Evolutionary conservation across 2,113 vertebrate genomes (phyloP).

Genomic region (Takifugu flavidus): DNA sequence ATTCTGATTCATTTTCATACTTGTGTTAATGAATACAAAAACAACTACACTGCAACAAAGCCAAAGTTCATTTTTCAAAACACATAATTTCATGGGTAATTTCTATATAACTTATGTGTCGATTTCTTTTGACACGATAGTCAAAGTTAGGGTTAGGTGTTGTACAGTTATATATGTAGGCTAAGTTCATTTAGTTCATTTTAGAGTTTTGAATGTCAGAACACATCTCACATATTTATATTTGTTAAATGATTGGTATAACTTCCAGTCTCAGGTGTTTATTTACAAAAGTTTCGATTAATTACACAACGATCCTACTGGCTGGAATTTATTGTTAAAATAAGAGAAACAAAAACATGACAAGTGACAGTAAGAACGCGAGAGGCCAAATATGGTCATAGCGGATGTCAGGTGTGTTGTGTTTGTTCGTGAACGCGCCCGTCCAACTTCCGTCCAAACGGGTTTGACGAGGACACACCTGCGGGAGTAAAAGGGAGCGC

Average conservation of each 20-base stretch:
- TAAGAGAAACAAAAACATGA: background rate
- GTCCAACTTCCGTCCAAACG: slow-evolving; percentile 46
- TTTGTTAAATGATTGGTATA: background rate
- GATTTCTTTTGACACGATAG: no score
- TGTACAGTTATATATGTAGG: no score
- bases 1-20: no score
- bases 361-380: background rate
- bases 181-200: no score
- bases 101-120: no score
- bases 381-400: slow-evolving; percentile 62
- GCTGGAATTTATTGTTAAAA: background rate
- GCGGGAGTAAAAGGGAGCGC: slow-evolving; percentile 16
- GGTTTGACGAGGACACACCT: slow-evolving; percentile 70
- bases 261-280: no score
- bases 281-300: background rate
- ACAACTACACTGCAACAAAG: no score
- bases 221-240: background rate
- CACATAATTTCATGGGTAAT: no score
- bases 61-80: no score
- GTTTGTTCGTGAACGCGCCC: background rate
- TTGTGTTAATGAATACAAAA: no score
- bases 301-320: background rate
- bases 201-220: no score
- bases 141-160: no score
- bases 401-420: slow-evolving; percentile 33